Evolutionary conservation across 2,113 vertebrate genomes (phyloP).

Genomic region (Seriola aureovittata): DNA sequence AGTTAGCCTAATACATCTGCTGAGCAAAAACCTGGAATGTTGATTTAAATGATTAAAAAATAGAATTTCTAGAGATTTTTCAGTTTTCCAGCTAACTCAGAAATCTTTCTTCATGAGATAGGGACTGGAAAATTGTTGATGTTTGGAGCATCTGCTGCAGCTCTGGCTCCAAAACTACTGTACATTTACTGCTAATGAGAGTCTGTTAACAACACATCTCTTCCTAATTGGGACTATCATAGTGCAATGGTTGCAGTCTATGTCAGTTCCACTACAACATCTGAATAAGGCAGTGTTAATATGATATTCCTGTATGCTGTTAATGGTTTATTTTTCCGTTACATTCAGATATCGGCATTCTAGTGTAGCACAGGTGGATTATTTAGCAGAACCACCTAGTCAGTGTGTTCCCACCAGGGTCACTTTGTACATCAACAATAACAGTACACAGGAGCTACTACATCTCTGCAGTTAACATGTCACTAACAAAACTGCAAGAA

Average conservation of each 20-base stretch:
- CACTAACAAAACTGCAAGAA: conserved; percentile 54
- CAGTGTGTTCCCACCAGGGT: conserved; percentile 41
- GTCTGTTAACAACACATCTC: neutral
- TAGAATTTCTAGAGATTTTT: neutral
- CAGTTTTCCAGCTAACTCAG: conserved; percentile 12
- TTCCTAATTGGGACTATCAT: conserved; percentile 4
- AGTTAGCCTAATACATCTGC: neutral
- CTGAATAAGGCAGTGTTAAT: conserved; percentile 29
- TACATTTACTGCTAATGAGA: neutral
- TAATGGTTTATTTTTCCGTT: conserved; percentile 47
- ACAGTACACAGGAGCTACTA: conserved; percentile 43
- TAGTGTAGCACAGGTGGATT: conserved; percentile 40
- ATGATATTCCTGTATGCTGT: conserved; percentile 27
- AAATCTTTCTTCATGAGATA: neutral
- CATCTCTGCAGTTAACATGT: conserved; percentile 46
- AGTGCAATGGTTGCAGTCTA: conserved; percentile 4
- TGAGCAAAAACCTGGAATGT: conserved; percentile 18
- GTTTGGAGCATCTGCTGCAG: conserved; percentile 3
- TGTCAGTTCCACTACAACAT: conserved; percentile 32
- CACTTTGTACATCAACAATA: conserved; percentile 47
- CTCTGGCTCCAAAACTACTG: neutral
- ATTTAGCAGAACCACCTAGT: conserved; percentile 23
- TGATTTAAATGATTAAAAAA: neutral
- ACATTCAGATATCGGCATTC: conserved; percentile 44
- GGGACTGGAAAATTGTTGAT: neutral